Conservation (phyloP, 2,888 invertebrate genomes). For the Orthonevra nobilis region DNA sequence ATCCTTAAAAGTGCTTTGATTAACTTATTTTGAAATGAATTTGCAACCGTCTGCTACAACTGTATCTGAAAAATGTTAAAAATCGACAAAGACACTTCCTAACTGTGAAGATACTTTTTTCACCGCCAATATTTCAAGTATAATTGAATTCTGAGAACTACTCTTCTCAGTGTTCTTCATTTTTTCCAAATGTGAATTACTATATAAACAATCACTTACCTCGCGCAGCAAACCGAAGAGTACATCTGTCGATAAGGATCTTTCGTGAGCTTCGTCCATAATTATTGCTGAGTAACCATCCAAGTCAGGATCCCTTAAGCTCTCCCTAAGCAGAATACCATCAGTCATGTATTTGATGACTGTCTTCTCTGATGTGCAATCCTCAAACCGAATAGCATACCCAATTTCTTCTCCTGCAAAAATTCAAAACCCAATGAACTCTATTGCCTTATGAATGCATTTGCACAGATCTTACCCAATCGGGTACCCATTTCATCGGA, state of each 20-base stretch:
- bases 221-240: constrained; percentile 96
- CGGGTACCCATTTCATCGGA: constrained; percentile 97
- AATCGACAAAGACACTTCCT: no score
- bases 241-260: constrained; percentile 98
- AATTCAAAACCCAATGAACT: neutral
- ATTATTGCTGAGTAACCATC: constrained; percentile 98
- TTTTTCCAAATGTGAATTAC: no score
- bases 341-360: constrained; percentile 99
- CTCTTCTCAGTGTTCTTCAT: no score
- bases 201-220: no score
- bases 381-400: constrained; percentile 99
- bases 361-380: constrained; percentile 96
- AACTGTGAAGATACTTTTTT: no score
- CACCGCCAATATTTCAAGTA: no score
- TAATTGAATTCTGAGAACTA: no score
- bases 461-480: constrained; percentile 83
- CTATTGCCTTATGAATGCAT: no score
- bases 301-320: constrained; percentile 96
- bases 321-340: constrained; percentile 97
- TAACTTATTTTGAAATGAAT: no score
- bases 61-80: no score
- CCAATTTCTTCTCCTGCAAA: constrained; percentile 92
- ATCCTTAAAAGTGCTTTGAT: no score
- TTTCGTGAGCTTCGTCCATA: constrained; percentile 99
- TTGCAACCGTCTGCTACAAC: no score